phyloP scores from a whole-genome alignment of 2,888 invertebrate species.

The Digitonthophagus gazella region DNA sequence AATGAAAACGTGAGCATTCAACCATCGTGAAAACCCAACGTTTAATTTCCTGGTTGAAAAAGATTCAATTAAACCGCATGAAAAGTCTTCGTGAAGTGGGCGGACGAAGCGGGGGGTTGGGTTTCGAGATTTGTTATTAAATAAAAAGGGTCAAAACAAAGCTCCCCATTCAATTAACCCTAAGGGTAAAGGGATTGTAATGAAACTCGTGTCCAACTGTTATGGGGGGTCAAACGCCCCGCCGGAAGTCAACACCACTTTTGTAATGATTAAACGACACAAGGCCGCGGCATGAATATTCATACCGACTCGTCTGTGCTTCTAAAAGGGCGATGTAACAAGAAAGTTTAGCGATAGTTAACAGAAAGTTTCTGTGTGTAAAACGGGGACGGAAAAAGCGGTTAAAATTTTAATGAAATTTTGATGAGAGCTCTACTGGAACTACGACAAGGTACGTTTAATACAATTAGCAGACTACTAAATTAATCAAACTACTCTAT shows the following conservation, averaged over 20 bases:
- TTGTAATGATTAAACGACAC: background rate
- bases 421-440: background rate
- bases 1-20: background rate
- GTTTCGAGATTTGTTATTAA: background rate
- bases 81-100: background rate
- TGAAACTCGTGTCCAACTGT: background rate
- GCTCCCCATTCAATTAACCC: background rate
- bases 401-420: background rate
- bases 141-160: background rate
- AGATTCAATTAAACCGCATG: background rate
- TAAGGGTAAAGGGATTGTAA: background rate
- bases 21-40: background rate
- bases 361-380: background rate
- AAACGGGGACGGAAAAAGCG: background rate
- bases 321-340: background rate
- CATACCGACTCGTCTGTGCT: background rate
- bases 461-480: background rate
- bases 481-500: too few species aligned
- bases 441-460: background rate
- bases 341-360: background rate
- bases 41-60: background rate
- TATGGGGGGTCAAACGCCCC: background rate
- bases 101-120: background rate
- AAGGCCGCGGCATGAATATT: background rate
- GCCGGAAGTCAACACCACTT: background rate